Evolutionary conservation across 2,797 vertebrate genomes (phyloP), one percentile per base, ranked within the genome.

Genomic region (Poeciliopsis turneri): DNA sequence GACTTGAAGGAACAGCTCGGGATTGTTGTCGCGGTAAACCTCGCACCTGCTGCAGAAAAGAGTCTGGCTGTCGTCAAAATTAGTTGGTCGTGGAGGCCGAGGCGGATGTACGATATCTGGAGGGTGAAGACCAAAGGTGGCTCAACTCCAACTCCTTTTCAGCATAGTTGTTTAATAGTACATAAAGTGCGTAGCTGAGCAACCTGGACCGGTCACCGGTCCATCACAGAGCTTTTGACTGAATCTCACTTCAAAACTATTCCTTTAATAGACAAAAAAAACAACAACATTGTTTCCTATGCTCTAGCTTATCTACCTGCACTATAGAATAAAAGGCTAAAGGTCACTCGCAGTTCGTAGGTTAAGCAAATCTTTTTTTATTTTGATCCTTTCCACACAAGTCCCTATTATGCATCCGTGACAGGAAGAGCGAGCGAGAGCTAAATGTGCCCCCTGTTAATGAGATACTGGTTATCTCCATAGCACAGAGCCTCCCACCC

Each of bases 401-500:
- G 68, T 82, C 33, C 49, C 82, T 84, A 57, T 85, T 88, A 55
- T 84, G 80, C 72, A 75, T 80, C 47, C 28, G 64, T 78, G 69
- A 51, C 57, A 78, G 79, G 68, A 77, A 64, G 75, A 84, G 84
- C 76, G 86, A 75, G 30, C 74, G 30, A 59, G 86, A 88, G 90
- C 86, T 79, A 75, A 89, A 90, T 90, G 83, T 90, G 84, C 79
- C 88, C 70, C 70, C 85, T 72, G 85, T 91, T 94, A 93, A 95
- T 93, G 91, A 95, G 89, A 89, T 92, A 83, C 84, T 89, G 83
- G 89, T 92, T 92, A 91, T 93, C 90, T 92, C 82, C 86, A 74
- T 72, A 75, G 80, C 87, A 84, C 90, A 92, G 87, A 69, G 82
- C 88, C 86, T 86, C 88, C 89, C 82, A 82, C 81, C 80, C 81